These are phyloP conservation scores for Perca flavescens DNA, from an alignment of 2,113 vertebrate genomes.

Conservation along the genomic window DNA sequence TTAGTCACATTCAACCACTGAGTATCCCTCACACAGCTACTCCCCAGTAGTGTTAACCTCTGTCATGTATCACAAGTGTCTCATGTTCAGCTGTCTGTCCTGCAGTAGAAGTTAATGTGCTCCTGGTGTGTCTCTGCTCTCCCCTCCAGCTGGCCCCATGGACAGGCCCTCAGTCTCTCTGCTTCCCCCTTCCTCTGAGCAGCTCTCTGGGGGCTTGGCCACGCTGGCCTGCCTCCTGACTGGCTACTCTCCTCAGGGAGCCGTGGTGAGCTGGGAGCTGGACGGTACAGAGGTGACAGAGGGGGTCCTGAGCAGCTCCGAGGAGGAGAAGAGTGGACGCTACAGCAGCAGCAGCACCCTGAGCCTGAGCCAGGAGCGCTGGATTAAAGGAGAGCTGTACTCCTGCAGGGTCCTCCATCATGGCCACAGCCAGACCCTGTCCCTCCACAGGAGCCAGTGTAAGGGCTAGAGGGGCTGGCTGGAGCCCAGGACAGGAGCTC, in stretches of 20 bases:
- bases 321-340: slow-evolving; percentile 55
- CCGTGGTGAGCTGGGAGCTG: slow-evolving; percentile 53
- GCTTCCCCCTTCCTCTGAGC: slow-evolving; percentile 52
- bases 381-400: slow-evolving; percentile 50
- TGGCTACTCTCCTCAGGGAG: slow-evolving; percentile 60
- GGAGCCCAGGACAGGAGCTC: slow-evolving; percentile 36
- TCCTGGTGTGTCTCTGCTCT: slow-evolving; percentile 31
- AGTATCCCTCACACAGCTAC: too few species aligned
- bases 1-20: too few species aligned
- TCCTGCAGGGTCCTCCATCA: slow-evolving; percentile 61
- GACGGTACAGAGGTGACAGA: slow-evolving; percentile 48
- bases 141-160: slow-evolving; percentile 40
- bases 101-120: not conserved
- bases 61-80: not conserved
- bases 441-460: slow-evolving; percentile 59
- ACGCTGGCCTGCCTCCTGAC: slow-evolving; percentile 48
- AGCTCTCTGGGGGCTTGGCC: slow-evolving; percentile 44
- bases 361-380: slow-evolving; percentile 48
- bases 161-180: slow-evolving; percentile 52
- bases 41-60: not conserved
- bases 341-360: slow-evolving; percentile 65
- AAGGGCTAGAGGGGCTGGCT: slow-evolving; percentile 19
- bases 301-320: slow-evolving; percentile 56
- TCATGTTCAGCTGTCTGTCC: not conserved
- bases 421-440: slow-evolving; percentile 11